phyloP scores from a whole-genome alignment of 2,888 invertebrate genomes.

The Netelia fuscicornis region DNA sequence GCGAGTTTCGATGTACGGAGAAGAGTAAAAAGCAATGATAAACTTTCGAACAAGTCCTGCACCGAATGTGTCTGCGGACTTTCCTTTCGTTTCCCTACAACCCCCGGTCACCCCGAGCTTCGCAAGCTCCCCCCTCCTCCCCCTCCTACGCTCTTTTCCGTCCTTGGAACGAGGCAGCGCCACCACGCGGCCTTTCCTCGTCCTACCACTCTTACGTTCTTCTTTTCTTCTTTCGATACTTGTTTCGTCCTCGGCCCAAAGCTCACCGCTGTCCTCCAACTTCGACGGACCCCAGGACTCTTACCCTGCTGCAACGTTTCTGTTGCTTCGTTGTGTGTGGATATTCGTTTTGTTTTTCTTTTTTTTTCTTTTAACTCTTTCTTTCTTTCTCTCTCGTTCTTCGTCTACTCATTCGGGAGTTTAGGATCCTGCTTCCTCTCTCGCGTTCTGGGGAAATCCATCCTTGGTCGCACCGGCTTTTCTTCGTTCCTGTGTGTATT shows the following conservation, averaged over 20 bases:
- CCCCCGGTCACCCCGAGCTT: constrained; percentile 42
- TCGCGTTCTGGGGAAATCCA: constrained; percentile 66
- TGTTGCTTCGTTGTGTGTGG: constrained; percentile 7
- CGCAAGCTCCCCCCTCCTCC: constrained; percentile 45
- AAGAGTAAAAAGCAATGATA: constrained; percentile 80
- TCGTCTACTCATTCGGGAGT: constrained; percentile 64
- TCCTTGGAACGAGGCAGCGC: constrained; percentile 51
- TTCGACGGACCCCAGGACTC: constrained; percentile 23
- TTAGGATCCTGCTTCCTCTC: constrained; percentile 44
- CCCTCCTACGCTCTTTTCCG: constrained; percentile 50
- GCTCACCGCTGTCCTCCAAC: constrained; percentile 32
- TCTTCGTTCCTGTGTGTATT: constrained; percentile 25
- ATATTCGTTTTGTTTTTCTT: background rate
- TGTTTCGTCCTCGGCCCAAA: constrained; percentile 40
- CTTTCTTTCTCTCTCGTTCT: constrained; percentile 37
- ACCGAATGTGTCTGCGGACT: constrained; percentile 69
- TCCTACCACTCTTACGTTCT: constrained; percentile 33
- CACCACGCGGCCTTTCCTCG: constrained; percentile 58
- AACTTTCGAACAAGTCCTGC: constrained; percentile 80
- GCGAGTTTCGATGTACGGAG: constrained; percentile 74
- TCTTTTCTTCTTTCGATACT: constrained; percentile 56
- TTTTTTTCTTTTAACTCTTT: background rate
- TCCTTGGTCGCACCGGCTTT: constrained; percentile 48
- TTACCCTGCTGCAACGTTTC: constrained; percentile 10
- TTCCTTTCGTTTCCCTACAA: constrained; percentile 44